Base-by-base conservation (phyloP, 2,797 vertebrate species). In the Parotocinclus haroldoi region DNA sequence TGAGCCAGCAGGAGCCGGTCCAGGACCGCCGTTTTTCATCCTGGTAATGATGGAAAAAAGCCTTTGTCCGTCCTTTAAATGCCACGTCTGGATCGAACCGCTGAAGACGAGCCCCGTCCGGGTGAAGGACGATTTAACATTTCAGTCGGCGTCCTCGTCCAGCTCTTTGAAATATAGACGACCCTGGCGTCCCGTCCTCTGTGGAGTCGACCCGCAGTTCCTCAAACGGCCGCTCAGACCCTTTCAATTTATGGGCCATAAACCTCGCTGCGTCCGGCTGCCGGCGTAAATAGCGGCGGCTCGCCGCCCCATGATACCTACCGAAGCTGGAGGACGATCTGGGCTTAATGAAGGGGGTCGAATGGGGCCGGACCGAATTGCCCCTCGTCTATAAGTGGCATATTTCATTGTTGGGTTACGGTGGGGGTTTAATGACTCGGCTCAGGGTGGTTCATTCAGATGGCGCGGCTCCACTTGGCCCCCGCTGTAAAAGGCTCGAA, bases 371-470 rank as follows among this genome's bases (percentile, higher is more conserved):
- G 58, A 39, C 68, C 64, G 78, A 77, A 84, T 82, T 64, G 76
- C 74, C 74, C 78, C 71, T 79, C 60, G 48, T 81, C 80, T 78
- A 84, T 83, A 73, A 76, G 52, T 67, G 73, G 72, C 71, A 51
- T 65, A 79, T 84, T 85, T 86, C 65, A 61, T 78, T 82, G 83
- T 80, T 64, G 77, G 79, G 81, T 79, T 74, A 9, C 1, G 71
- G 78, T n/a, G 58, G 54, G 69, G 69, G 76, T 82, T 85, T 88
- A 88, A 88, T 82, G 85, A 84, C 79, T 83, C 83, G 81, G 84
- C 81, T 64, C 79, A 77, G 60, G 80, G 83, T 81, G 85, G 86
- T 75, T 68, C 52, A 61, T 80, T 68, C 74, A 75, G 83, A 72
- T 73, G 77, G 74, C 13, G 54, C 69, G 84, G 83, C 81, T 81